Conservation (phyloP, 2,797 vertebrate species). For the Eulemur albifrons region DNA sequence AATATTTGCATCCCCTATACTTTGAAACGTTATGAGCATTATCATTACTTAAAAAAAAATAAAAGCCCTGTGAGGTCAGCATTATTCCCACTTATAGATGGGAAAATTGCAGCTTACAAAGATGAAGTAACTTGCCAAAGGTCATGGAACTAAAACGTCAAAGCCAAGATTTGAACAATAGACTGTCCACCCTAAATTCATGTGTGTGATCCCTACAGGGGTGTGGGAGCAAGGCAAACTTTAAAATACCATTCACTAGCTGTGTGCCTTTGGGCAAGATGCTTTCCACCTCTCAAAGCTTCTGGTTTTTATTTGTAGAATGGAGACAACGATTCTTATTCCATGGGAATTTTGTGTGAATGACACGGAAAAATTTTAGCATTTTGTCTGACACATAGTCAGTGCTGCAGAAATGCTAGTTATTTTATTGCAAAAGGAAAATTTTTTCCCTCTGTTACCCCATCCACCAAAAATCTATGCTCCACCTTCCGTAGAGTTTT, state of each 20-base stretch:
- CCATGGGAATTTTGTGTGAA: background rate
- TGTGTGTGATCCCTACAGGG: rapidly evolving
- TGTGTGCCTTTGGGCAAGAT: background rate
- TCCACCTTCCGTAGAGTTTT: background rate
- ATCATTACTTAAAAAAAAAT: background rate
- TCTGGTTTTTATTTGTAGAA: background rate
- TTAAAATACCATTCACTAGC: background rate
- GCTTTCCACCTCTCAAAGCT: background rate
- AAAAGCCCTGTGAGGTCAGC: background rate
- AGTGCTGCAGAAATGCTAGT: background rate
- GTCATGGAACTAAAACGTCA: background rate
- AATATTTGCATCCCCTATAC: background rate
- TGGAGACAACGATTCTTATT: background rate
- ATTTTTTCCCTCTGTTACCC: background rate
- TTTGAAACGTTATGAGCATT: background rate
- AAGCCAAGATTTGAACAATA: background rate
- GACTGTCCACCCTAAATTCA: background rate
- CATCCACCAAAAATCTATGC: background rate
- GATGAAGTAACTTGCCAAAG: background rate
- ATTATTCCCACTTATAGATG: background rate
- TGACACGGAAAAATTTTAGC: background rate
- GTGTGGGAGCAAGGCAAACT: background rate
- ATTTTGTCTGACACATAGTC: background rate
- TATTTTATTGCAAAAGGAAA: background rate
- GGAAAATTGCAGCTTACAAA: background rate